A percentile compares a stretch with the other conserved stretches of the same genome.
Conservation (phyloP, 2,113 vertebrate genomes). For the Noctilio leporinus region DNA sequence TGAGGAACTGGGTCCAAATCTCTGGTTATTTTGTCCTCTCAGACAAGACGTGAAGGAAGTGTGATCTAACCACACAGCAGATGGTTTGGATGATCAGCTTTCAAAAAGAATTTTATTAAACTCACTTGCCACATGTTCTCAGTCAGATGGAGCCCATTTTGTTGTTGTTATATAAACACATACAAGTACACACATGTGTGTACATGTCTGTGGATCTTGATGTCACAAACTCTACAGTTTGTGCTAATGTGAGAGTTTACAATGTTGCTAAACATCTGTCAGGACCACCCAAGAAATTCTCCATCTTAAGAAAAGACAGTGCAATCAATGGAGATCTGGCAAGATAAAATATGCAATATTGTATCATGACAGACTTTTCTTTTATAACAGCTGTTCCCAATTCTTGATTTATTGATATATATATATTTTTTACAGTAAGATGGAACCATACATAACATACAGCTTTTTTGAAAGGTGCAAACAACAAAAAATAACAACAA, state of each 20-base stretch:
- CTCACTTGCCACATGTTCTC: constrained; percentile 33
- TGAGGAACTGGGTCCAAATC: not conserved
- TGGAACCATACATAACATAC: not conserved
- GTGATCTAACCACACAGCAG: constrained; percentile 26
- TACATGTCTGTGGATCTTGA: not conserved
- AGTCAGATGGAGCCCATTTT: not conserved
- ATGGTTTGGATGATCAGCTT: constrained; percentile 10
- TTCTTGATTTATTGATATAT: not conserved
- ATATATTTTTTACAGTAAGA: not conserved
- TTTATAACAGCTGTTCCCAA: not conserved
- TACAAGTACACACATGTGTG: not conserved
- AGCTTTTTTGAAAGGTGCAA: not conserved
- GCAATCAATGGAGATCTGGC: not conserved
- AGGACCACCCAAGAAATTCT: constrained; percentile 6
- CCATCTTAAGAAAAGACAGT: not conserved
- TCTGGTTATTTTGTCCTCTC: constrained; percentile 17
- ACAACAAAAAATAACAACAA: not conserved
- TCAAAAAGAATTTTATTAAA: constrained; percentile 39
- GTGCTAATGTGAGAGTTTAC: not conserved
- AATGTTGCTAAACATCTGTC: not conserved
- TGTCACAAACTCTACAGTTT: not conserved
- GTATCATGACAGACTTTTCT: not conserved
- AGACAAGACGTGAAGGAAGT: constrained; percentile 30
- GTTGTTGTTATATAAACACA: not conserved
- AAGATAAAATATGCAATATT: not conserved